phyloP scores from a whole-genome alignment of 1,140 invertebrate genomes.

The Cyrtorhinus lividipennis region DNA sequence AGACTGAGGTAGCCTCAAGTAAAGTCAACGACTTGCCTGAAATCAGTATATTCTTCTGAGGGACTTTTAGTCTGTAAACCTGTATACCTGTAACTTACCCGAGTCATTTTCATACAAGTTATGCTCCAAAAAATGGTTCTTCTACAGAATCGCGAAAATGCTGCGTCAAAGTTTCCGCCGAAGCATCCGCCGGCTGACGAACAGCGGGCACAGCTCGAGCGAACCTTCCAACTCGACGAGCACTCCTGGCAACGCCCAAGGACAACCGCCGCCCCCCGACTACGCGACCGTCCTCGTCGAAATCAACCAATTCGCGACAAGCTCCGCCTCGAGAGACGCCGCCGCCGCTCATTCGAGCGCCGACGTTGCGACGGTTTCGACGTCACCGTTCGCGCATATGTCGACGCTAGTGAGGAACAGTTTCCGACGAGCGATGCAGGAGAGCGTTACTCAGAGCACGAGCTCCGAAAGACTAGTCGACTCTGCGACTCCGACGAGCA shows the following conservation, averaged over 20 bases:
- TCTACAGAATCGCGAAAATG: slow-evolving; percentile 54
- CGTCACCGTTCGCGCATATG: slow-evolving; percentile 33
- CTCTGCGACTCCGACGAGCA: slow-evolving; percentile 39
- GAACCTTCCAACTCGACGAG: slow-evolving; percentile 19
- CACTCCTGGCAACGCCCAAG: slow-evolving; percentile 35
- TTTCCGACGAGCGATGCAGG: slow-evolving; percentile 31
- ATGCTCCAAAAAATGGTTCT: too few species aligned
- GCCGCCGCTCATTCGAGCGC: not conserved
- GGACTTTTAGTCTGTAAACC: too few species aligned
- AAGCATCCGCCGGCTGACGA: slow-evolving; percentile 53
- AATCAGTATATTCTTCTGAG: too few species aligned
- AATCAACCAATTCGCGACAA: slow-evolving; percentile 33
- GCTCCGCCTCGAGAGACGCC: slow-evolving; percentile 21
- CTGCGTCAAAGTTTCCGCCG: slow-evolving; percentile 62
- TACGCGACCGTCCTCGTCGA: slow-evolving; percentile 47
- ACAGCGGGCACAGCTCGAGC: slow-evolving; percentile 31
- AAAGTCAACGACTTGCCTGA: too few species aligned
- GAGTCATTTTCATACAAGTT: too few species aligned
- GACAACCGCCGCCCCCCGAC: slow-evolving; percentile 42
- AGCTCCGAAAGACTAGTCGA: slow-evolving; percentile 39
- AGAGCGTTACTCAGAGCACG: slow-evolving; percentile 23
- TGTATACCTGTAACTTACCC: too few species aligned
- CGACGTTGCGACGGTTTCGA: not conserved
- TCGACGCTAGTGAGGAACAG: slow-evolving; percentile 42
- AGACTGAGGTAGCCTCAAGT: too few species aligned